These are phyloP conservation scores for Euclidia mi DNA, from an alignment of 2,888 invertebrate genomes.

Conservation along the genomic window DNA sequence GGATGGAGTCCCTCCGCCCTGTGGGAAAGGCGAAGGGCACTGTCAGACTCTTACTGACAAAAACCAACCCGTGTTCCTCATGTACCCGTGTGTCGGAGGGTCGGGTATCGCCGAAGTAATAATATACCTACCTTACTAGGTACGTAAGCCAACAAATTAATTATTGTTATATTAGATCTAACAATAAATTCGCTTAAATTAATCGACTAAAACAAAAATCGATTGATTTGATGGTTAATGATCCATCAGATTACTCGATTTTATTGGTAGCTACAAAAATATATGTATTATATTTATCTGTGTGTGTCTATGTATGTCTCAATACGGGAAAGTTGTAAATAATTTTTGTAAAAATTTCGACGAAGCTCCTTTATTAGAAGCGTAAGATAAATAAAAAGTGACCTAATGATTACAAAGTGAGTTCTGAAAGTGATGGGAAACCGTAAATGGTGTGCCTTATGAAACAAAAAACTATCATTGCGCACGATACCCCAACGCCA, in stretches of 20 bases:
- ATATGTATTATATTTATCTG: slow-evolving; percentile 41
- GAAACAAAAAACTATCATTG: slow-evolving; percentile 90
- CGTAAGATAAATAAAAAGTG: slow-evolving; percentile 72
- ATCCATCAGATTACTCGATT: slow-evolving; percentile 26
- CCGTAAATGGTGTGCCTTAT: slow-evolving; percentile 79
- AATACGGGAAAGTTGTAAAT: slow-evolving; percentile 88
- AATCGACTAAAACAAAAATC: slow-evolving; percentile 30
- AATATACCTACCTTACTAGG: too few relatives aligned
- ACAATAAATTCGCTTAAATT: too few relatives aligned
- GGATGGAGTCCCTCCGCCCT: too few relatives aligned
- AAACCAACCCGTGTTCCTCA: too few relatives aligned
- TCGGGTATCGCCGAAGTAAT: too few relatives aligned
- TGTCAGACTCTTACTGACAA: too few relatives aligned
- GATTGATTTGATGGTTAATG: neutral
- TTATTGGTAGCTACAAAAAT: slow-evolving; percentile 1
- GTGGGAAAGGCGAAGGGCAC: too few relatives aligned
- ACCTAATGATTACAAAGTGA: slow-evolving; percentile 73
- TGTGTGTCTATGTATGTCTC: slow-evolving; percentile 65
- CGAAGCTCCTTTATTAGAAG: slow-evolving; percentile 62
- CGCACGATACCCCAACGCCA: slow-evolving; percentile 90
- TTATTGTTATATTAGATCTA: too few relatives aligned
- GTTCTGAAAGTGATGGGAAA: slow-evolving; percentile 77
- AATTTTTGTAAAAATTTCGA: slow-evolving; percentile 79
- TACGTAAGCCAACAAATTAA: too few relatives aligned
- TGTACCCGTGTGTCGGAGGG: too few relatives aligned